phyloP scores from a whole-genome alignment of 2,888 invertebrate species.

The Scelioninae gen. 1 region DNA sequence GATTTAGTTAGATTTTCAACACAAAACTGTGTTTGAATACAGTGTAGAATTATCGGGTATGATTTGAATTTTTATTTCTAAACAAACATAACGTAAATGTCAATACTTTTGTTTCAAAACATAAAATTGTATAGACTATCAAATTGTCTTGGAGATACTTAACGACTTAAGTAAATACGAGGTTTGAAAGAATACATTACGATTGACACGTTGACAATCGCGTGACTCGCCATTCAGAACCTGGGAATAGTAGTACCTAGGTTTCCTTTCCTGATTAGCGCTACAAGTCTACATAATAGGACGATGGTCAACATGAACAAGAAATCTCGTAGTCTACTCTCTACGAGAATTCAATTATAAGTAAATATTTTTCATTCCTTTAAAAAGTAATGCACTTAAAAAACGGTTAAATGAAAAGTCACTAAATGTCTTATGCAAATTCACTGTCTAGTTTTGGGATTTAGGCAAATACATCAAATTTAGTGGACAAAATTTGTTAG shows the following conservation, averaged over 20 bases:
- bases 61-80: too few relatives aligned
- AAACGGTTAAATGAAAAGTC: too few relatives aligned
- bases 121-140: conserved; percentile 27
- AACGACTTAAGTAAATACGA: conserved; percentile 18
- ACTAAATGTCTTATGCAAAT: too few relatives aligned
- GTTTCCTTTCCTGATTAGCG: conserved; percentile 39
- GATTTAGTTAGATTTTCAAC: too few relatives aligned
- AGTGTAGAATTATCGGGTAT: too few relatives aligned
- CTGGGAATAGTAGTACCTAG: conserved; percentile 29
- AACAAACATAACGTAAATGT: conserved; percentile 9
- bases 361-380: not conserved
- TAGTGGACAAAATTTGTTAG: too few relatives aligned
- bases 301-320: conserved; percentile 9
- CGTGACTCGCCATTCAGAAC: conserved; percentile 45
- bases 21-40: too few relatives aligned
- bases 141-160: conserved; percentile 40
- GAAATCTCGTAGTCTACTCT: not conserved
- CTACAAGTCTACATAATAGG: not conserved
- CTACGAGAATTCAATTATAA: conserved; percentile 1
- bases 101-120: conserved; percentile 11
- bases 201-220: conserved; percentile 48
- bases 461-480: too few relatives aligned
- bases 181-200: conserved; percentile 35
- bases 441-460: too few relatives aligned
- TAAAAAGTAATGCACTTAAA: not conserved